A percentile compares a stretch with the other conserved stretches of the same genome.
These are phyloP conservation scores for Phyllotreta cruciferae DNA, from an alignment of 2,888 invertebrate species.

Conservation along the genomic window DNA sequence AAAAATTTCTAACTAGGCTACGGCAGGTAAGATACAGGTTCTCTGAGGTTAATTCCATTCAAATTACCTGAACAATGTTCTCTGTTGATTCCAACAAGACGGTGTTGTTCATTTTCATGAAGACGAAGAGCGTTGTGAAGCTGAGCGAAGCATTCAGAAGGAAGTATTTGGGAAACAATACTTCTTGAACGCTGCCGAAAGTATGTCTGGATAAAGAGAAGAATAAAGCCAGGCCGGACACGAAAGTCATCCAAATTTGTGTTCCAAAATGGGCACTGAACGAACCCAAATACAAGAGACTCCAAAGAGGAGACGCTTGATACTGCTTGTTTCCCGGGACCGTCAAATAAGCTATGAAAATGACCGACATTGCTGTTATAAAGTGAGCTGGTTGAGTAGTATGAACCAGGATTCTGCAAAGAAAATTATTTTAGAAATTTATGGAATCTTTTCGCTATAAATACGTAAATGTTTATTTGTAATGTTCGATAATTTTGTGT, in stretches of 20 bases:
- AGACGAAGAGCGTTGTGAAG: conserved; percentile 74
- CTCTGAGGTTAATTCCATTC: not conserved
- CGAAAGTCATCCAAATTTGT: conserved; percentile 93
- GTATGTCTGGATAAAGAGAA: conserved; percentile 85
- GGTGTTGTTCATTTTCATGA: conserved; percentile 69
- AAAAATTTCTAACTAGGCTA: not conserved
- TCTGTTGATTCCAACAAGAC: conserved; percentile 60
- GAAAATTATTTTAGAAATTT: conserved; percentile 30
- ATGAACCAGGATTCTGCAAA: conserved; percentile 70
- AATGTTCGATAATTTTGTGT: not conserved
- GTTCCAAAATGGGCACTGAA: conserved; percentile 85
- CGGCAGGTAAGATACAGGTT: not conserved
- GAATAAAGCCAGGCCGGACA: conserved; percentile 86
- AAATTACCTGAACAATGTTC: conserved; percentile 63
- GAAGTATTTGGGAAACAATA: conserved; percentile 88
- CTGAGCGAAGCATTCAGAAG: conserved; percentile 78
- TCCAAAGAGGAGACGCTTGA: conserved; percentile 60
- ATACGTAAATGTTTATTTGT: conserved; percentile 1
- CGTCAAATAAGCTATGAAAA: conserved; percentile 63
- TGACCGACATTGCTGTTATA: conserved; percentile 70
- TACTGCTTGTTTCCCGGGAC: conserved; percentile 55
- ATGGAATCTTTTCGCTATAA: not conserved
- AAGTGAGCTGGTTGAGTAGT: conserved; percentile 83
- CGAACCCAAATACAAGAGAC: conserved; percentile 76
- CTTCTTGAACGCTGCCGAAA: conserved; percentile 86